Evolutionary conservation across 2,113 vertebrate genomes (phyloP), one percentile per base, ranked within the genome.

Genomic region (Neomonachus schauinslandi): DNA sequence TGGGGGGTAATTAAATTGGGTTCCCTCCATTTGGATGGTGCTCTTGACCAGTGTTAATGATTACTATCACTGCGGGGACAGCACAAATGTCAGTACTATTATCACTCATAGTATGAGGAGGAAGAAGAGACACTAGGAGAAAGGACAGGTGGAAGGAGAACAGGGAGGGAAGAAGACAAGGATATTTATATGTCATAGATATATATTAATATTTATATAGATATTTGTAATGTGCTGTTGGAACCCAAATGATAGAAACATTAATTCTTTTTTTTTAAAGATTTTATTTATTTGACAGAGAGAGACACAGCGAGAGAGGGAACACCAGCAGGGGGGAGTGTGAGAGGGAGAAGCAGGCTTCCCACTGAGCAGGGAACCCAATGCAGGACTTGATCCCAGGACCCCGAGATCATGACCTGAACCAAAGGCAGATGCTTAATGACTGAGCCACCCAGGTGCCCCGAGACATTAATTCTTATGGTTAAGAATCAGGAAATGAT

Each of bases 1-100:
- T 91, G 55, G 88, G 96, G 82, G 97, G 94, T 98, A 96, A 96
- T 97, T 98, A 97, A 95, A 88, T 8, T 33, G 88, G 21, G 39
- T 97, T 96, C 65, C 49, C 18, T 97, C 21, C 79, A 71, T 26
- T n/a, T 61, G 87, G 74, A 53, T 79, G 74, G 46, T 19, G 5
- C 31, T 92, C 5, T 67, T 88, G 72, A 69, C 87, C 95, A 77
- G 55, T 49, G 26, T 81, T 98, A 98, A 97, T 91, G 97, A 91
- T 85, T 36, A 85, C 53, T 2, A 3, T 80, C 95, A 74, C 95
- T 49, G 79, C 84, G 77, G 92, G 92, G 72, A 74, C 2, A 18
- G 59, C 13, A 39, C 36, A 81, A 69, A 87, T 26, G 46, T 12
- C 42, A 57, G 55, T 18, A 63, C 15, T 65, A 49, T 97, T 76